Percentiles rank a stretch among this genome's conserved stretches.
Evolutionary conservation across 2,888 invertebrate genomes (phyloP).

Genomic region (Ellobium chinense): DNA sequence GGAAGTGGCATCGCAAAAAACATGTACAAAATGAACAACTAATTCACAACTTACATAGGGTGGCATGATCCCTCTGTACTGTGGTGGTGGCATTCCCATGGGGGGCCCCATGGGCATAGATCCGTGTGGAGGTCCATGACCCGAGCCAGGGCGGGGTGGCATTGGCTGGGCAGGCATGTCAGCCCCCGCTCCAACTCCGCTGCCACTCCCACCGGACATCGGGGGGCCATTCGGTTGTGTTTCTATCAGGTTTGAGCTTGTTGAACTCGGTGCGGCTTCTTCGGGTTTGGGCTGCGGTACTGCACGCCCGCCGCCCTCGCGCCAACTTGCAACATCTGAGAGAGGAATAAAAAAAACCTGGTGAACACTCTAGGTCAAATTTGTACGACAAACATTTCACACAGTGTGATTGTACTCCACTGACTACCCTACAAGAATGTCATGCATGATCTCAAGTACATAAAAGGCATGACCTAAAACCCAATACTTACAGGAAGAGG

Average conservation of each 20-base stretch:
- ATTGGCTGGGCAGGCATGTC: conserved; percentile 58
- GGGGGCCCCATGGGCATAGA: conserved; percentile 70
- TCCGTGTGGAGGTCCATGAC: conserved; percentile 61
- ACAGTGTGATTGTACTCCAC: background rate
- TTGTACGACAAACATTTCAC: background rate
- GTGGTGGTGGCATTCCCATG: conserved; percentile 72
- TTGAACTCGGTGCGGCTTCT: conserved; percentile 71
- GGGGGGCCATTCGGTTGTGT: conserved; percentile 75
- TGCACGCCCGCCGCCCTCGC: conserved; percentile 86
- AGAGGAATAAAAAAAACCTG: background rate
- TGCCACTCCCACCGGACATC: conserved; percentile 69
- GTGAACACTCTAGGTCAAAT: background rate
- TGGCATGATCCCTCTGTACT: conserved; percentile 78
- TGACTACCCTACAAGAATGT: background rate
- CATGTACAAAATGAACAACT: no score
- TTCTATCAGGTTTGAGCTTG: conserved; percentile 70
- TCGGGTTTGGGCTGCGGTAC: conserved; percentile 74
- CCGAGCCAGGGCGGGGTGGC: conserved; percentile 68
- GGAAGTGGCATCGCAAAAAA: no score
- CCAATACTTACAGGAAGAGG: no score
- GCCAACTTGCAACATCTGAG: conserved; percentile 91
- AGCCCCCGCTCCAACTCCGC: conserved; percentile 42
- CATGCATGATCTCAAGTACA: no score
- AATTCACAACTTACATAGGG: conserved; percentile 65
- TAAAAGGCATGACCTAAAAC: no score